Percentiles rank a stretch among this genome's conserved stretches.
Conservation (phyloP, 2,888 invertebrate species). For the Stenodema calcarata region DNA sequence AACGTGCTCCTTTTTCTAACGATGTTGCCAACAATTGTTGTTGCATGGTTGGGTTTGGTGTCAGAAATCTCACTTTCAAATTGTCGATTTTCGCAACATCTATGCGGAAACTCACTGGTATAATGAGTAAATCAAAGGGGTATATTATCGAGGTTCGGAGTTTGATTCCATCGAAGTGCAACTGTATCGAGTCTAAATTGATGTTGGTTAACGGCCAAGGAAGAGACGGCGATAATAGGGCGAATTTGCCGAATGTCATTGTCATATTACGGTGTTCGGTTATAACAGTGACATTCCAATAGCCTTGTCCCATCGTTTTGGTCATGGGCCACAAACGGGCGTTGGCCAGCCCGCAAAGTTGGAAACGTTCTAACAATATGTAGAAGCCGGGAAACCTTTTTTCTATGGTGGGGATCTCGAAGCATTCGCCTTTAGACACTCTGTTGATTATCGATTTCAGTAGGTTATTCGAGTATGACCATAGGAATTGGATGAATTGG, state of each 20-base stretch:
- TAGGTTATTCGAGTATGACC: not conserved
- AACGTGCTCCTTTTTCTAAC: not conserved
- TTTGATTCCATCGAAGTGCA: not conserved
- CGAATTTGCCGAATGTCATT: not conserved
- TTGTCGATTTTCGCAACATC: not conserved
- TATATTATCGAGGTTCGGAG: not conserved
- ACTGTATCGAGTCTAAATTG: not conserved
- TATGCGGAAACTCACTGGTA: not conserved
- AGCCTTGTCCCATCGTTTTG: not conserved
- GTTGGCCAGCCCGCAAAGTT: not conserved
- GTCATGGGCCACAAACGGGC: not conserved
- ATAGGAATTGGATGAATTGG: not conserved
- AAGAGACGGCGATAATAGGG: not conserved
- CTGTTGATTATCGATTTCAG: not conserved
- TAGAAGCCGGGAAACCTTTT: not conserved
- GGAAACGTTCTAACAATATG: not conserved
- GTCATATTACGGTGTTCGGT: not conserved
- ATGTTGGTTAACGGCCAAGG: not conserved
- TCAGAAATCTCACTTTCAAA: not conserved
- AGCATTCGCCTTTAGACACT: not conserved
- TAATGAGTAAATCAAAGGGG: not conserved
- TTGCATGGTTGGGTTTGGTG: not conserved
- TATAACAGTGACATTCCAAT: not conserved
- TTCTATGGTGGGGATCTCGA: not conserved
- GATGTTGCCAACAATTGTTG: not conserved